A percentile compares a stretch with the other conserved stretches of the same genome.
phyloP scores from a whole-genome alignment of 2,797 vertebrate species.

The Cirrhinus mrigala region DNA sequence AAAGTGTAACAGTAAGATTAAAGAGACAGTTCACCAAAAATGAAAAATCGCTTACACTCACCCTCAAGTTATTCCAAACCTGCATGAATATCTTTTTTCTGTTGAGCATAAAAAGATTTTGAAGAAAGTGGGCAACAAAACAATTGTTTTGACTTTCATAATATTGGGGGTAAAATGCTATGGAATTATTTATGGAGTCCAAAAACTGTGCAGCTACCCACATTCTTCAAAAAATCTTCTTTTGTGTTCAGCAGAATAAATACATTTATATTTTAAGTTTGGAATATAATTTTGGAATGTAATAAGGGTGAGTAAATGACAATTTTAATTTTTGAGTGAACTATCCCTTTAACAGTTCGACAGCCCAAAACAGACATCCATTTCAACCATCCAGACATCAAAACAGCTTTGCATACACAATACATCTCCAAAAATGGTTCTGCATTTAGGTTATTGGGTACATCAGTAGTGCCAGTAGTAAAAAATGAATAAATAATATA shows the following conservation, averaged over 20 bases:
- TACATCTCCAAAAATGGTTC: neutral
- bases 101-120: neutral
- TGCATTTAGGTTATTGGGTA: neutral
- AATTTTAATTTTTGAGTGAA: neutral
- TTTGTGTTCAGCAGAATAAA: neutral
- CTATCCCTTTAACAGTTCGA: neutral
- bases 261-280: neutral
- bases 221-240: neutral
- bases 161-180: neutral
- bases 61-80: neutral
- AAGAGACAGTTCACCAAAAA: neutral
- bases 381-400: neutral
- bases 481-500: neutral
- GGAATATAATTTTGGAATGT: too few relatives aligned
- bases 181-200: neutral
- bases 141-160: neutral
- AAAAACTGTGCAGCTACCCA: neutral
- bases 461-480: neutral
- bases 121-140: neutral
- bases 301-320: neutral
- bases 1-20: neutral
- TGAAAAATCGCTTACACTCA: too few relatives aligned
- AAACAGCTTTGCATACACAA: neutral
- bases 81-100: neutral
- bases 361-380: too few relatives aligned